Conservation (phyloP, 2,888 invertebrate genomes). For the Lasioglossum oenotherae region DNA sequence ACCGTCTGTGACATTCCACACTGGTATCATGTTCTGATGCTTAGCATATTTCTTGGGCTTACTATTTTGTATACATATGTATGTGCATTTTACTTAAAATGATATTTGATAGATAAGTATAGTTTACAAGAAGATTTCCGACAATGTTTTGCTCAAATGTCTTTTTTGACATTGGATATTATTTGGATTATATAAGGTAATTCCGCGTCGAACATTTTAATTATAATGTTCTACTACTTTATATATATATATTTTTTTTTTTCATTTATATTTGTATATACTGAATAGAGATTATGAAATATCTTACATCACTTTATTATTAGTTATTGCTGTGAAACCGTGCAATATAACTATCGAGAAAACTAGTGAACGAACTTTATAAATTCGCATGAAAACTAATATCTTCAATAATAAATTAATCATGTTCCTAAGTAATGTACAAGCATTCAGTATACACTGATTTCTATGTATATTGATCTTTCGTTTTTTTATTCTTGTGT, state of each 20-base stretch:
- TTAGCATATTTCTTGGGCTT: constrained; percentile 58
- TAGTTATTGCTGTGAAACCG: constrained; percentile 9
- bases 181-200: constrained; percentile 30
- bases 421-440: constrained; percentile 17
- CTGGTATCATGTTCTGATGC: constrained; percentile 49
- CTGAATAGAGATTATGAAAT: constrained; percentile 17
- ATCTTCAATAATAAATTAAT: neutral
- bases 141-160: constrained; percentile 45
- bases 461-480: neutral
- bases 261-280: constrained; percentile 37
- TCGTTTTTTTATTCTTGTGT: constrained; percentile 2
- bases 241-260: constrained; percentile 4
- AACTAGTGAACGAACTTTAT: neutral
- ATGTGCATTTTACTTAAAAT: constrained; percentile 69
- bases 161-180: constrained; percentile 31
- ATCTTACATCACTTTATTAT: constrained; percentile 15
- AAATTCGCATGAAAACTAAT: neutral
- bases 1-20: constrained; percentile 69
- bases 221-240: constrained; percentile 29
- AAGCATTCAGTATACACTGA: neutral
- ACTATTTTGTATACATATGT: constrained; percentile 69
- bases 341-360: constrained; percentile 17
- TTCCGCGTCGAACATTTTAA: constrained; percentile 21
- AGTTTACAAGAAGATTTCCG: constrained; percentile 34
- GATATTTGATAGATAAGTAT: constrained; percentile 52